Conservation (phyloP, 2,888 invertebrate genomes). For the Sinelater perroti region DNA sequence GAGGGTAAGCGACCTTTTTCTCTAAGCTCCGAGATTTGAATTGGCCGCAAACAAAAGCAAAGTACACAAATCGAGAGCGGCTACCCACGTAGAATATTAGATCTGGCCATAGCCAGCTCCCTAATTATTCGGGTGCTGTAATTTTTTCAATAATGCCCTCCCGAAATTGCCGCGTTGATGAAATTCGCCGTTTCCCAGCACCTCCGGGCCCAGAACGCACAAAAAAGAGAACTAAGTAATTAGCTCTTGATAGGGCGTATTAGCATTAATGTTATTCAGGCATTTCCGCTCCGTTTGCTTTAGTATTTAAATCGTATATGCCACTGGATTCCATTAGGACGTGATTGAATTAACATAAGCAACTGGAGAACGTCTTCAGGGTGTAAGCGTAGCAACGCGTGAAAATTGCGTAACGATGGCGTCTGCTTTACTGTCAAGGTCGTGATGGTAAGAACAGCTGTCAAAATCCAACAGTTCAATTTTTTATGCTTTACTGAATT, state of each 20-base stretch:
- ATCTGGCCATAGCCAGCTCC: neutral
- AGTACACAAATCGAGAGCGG: neutral
- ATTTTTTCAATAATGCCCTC: constrained; percentile 7
- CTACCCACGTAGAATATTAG: constrained; percentile 16
- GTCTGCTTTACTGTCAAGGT: constrained; percentile 9
- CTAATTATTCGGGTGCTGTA: constrained; percentile 8
- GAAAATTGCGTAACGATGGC: constrained; percentile 15
- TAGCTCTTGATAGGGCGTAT: neutral
- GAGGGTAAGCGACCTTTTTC: constrained; percentile 45
- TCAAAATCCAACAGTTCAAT: too few species aligned
- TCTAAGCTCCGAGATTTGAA: neutral
- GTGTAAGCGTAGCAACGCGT: constrained; percentile 3
- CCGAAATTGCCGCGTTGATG: constrained; percentile 3
- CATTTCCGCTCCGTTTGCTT: constrained; percentile 7
- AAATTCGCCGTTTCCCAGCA: constrained; percentile 4
- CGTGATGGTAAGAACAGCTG: constrained; percentile 10
- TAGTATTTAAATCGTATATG: constrained; percentile 12
- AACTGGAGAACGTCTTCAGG: neutral
- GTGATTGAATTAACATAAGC: constrained; percentile 16
- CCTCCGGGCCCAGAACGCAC: neutral
- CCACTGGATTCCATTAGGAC: constrained; percentile 4
- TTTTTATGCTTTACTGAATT: too few species aligned
- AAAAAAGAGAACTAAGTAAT: neutral
- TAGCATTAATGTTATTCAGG: constrained; percentile 9
- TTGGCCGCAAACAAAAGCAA: constrained; percentile 1